Evolutionary conservation across 1,140 invertebrate genomes (phyloP), one percentile per base, ranked within the genome.

Genomic region (Brachystomella parvula): DNA sequence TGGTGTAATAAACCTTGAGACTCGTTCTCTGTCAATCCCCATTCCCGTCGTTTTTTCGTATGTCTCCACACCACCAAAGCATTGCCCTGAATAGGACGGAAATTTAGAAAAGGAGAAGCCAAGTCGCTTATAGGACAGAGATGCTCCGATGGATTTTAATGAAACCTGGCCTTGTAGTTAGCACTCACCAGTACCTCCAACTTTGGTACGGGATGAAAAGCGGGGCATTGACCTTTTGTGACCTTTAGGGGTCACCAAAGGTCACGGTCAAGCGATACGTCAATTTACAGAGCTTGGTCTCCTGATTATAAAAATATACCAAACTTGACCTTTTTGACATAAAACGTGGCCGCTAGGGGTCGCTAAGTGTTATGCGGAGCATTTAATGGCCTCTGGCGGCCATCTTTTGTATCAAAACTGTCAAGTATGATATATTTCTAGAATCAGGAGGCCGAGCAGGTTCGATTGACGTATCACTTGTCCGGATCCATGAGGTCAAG

Each of bases 1-100:
- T 81, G 79, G 53, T 78, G 76, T 3, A 81, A 65, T 12, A 81
- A 73, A 15, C 76, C 75, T 73, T 77, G 75, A 26, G 76, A 66
- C 49, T 75, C 73, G 26, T 71, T 73, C 15, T 74, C 71, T 28
- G 68, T 57, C n/a, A 70, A 79, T 79, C 17, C 76, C 74, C 30
- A 77, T 75, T 31, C 77, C 77, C 2, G 78, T 75, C 0, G 76
- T 77, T 70, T 81, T 81, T 65, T 81, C 80, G 58, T 79, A 80
- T 3, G 78, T 78, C 70, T 80, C 78, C 2, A 79, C 76, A 17
- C 80, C 80, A n/a, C 80, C 80, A 68, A 81, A 81, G 74, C 80
- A 81, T 71, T 78, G 74, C 47, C 71, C 77, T 77, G 35, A 29
- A 19, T 53, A 17, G 9, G 24, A 53, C 24, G 12, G 15, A 53